Evolutionary conservation across 1,140 invertebrate species (phyloP), one percentile per base, ranked within the genome.

Genomic region (Hylaeus anthracinus): DNA sequence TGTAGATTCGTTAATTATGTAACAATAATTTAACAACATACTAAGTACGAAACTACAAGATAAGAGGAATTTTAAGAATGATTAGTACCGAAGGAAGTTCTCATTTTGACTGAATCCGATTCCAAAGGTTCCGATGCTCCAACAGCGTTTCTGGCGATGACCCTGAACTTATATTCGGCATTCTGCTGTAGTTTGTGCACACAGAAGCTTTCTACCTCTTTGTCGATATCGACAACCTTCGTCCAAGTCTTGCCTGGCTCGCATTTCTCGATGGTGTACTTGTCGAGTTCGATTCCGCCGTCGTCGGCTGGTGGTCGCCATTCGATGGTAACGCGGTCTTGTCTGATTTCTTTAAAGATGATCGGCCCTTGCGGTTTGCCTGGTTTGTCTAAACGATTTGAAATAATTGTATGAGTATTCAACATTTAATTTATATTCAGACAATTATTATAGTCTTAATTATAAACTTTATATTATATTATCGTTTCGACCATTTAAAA

Each of bases 261-360:
- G 82, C 95, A 96, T 90, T 97, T 97, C 91, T 98, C 97, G 58
- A 98, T 95, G 1, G 95, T 95, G 88, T 98, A 98, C 87, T 96
- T 96, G 0, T 94, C 95, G 66, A 98, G 94, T 71, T 97, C 96
- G 72, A 96, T 91, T 60, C 97, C 97, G 74, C 97, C 97, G 89
- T 97, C 96, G 87, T 97, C 96, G 3, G 94, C 87, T 4, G 97
- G 97, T 64, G 97, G 96, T 88, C 96, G 96, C 98, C 97, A 98
- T 92, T 96, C 95, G 70, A 98, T 94, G 2, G 94, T 95, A 4
- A 97, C 95, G 0, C 95, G 95, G 84, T 97, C 95, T 83, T 95
- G 95, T 83, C 95, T 95, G 39, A 97, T 95, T 85, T 97, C 96
- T 85, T 95, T 96, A 48, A 97, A 94, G 55, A 95, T 91, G 1